phyloP scores from a whole-genome alignment of 1,140 invertebrate genomes.

The Drosophila mauritiana region DNA sequence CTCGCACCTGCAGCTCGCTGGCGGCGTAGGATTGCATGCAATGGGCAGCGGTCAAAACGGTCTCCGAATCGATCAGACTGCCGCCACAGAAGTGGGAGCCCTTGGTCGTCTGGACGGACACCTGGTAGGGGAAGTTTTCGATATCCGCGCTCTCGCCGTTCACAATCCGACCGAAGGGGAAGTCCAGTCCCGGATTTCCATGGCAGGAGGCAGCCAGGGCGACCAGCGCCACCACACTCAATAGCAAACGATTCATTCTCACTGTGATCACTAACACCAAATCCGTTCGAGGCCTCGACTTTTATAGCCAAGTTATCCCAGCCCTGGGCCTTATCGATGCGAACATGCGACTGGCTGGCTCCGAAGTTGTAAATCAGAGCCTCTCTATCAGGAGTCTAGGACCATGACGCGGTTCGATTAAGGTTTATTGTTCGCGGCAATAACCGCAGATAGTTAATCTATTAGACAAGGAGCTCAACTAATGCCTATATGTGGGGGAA shows the following conservation, averaged over 20 bases:
- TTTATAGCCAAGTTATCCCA: conserved; percentile 40
- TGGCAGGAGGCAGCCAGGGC: conserved; percentile 34
- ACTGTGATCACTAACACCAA: conserved; percentile 33
- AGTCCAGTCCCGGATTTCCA: conserved; percentile 47
- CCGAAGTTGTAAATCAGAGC: conserved; percentile 44
- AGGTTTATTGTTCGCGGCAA: neutral
- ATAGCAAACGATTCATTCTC: conserved; percentile 61
- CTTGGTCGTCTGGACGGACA: conserved; percentile 57
- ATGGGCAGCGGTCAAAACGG: conserved; percentile 87
- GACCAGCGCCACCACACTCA: conserved; percentile 46
- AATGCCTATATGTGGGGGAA: conserved; percentile 1
- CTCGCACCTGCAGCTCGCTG: conserved; percentile 54
- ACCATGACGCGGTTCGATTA: conserved; percentile 33
- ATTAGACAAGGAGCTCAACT: conserved; percentile 2
- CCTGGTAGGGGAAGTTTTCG: conserved; percentile 64
- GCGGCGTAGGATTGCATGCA: conserved; percentile 82
- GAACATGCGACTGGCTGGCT: neutral
- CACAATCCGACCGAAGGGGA: conserved; percentile 70
- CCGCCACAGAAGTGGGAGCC: conserved; percentile 86
- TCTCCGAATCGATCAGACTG: conserved; percentile 85
- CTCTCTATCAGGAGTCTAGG: conserved; percentile 30
- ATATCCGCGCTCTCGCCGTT: conserved; percentile 53
- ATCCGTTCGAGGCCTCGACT: neutral
- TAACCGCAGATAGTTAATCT: conserved; percentile 36
- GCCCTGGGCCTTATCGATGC: conserved; percentile 34